Percentiles rank a stretch among this genome's conserved stretches.
These are phyloP conservation scores for Pristionchus maxplancki DNA, from an alignment of 2,888 invertebrate genomes.

Conservation along the genomic window DNA sequence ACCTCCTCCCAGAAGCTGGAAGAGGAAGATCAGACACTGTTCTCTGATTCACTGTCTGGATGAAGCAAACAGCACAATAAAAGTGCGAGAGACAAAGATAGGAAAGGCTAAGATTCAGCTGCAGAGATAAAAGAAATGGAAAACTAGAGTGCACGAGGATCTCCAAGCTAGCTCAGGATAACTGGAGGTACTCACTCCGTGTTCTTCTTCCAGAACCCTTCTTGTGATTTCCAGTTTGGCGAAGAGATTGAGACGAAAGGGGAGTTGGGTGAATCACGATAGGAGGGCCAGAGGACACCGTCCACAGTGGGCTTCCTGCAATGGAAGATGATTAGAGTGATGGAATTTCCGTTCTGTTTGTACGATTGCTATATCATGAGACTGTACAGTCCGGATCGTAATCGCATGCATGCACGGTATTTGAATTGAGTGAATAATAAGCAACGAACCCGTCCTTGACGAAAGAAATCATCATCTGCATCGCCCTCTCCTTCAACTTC, in stretches of 20 bases:
- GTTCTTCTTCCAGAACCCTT: slow-evolving; percentile 21
- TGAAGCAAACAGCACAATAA: background rate
- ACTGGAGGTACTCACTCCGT: background rate
- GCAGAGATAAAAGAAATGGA: background rate
- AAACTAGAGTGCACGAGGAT: background rate
- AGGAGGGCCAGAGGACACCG: slow-evolving; percentile 32
- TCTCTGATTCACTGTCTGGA: background rate
- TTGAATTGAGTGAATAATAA: background rate
- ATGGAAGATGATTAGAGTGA: background rate
- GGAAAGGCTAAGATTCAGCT: background rate
- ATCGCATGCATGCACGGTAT: background rate
- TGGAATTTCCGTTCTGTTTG: too few species aligned
- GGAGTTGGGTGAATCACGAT: background rate
- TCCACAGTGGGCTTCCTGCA: slow-evolving; percentile 10
- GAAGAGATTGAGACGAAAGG: slow-evolving; percentile 18
- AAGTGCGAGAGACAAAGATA: background rate
- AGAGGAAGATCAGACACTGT: background rate
- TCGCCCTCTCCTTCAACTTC: slow-evolving; percentile 48
- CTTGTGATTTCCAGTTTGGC: slow-evolving; percentile 17
- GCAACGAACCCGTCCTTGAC: slow-evolving; percentile 56
- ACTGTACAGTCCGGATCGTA: background rate
- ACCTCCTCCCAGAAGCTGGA: slow-evolving; percentile 43
- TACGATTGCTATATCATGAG: too few species aligned
- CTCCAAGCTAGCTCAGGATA: background rate
- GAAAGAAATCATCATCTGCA: slow-evolving; percentile 56